Base-by-base conservation (phyloP, 2,797 vertebrate genomes). In the Neoniphon sammara region DNA sequence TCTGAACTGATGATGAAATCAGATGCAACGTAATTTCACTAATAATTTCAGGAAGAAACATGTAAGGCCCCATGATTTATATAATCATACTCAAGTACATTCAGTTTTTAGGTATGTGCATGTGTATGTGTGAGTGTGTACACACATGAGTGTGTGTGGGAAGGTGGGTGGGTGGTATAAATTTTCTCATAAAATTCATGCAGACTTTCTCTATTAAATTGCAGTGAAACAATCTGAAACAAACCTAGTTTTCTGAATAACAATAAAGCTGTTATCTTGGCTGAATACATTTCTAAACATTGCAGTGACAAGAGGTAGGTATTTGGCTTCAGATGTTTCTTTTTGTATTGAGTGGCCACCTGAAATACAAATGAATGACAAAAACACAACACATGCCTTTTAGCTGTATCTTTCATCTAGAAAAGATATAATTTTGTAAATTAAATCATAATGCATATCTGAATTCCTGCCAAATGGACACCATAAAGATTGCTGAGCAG, bases 1-100 rank as follows among this genome's bases (percentile, higher is more conserved):
- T 84, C 68, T 74, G 70, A 77, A 67, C 66, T 81, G 70, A 72
- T 93, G 90, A 91, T 92, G 87, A 91, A 92, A 92, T 86, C 79
- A 72, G 77, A 82, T 63, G 86, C 72, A 92, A 87, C 82, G 80
- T 81, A 74, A 76, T 78, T 62, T 69, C 52, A 25, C 75, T 66
- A 83, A 86, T 81, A 64, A 72, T 66, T 78, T 80, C 62, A 55
- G 34, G 60, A 79, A 74, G 77, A 52, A 65, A 14, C 57, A 65
- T 12, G 27, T 64, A 83, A 59, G 59, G 39, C 44, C 44, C 36
- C 10, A n/a, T 55, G 47, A 77, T 68, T 77, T 42, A 11, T 75
- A 53, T 72, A 80, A 72, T 82, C 66, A 47, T n/a, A 65, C 56
- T 42, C 12, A 49, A 46, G n/a, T 57, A 64, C 39, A 58, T 70